Conservation (phyloP, 2,113 vertebrate species). For the Psephotus haematonotus region DNA sequence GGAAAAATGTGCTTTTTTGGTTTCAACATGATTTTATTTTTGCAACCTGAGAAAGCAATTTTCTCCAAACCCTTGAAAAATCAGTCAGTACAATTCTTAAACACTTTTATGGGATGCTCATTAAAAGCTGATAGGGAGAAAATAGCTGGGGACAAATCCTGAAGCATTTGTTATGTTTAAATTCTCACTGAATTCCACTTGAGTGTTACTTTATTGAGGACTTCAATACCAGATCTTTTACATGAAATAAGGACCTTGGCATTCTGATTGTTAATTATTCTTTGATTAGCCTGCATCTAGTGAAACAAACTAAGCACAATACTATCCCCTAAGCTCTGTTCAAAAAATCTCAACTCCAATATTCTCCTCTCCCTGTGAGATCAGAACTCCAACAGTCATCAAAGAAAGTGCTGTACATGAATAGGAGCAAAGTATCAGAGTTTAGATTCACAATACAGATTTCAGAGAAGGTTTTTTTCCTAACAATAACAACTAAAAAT, state of each 20-base stretch:
- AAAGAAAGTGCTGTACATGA: conserved; percentile 43
- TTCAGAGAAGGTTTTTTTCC: not conserved
- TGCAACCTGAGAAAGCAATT: conserved; percentile 24
- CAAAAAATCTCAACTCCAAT: conserved; percentile 46
- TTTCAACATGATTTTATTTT: not conserved
- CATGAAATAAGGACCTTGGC: conserved; percentile 28
- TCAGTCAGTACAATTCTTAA: conserved; percentile 31
- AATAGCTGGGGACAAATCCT: conserved; percentile 21
- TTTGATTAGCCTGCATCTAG: conserved; percentile 50
- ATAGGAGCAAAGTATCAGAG: conserved; percentile 34
- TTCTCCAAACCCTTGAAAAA: conserved; percentile 33
- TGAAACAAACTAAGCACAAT: conserved; percentile 33
- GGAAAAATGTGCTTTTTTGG: not conserved
- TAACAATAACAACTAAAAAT: conserved; percentile 12
- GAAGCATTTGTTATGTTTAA: conserved; percentile 33
- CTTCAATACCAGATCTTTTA: conserved; percentile 48
- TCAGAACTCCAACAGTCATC: conserved; percentile 62
- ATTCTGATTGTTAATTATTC: conserved; percentile 63
- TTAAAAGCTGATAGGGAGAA: conserved; percentile 41
- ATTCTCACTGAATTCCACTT: conserved; percentile 2
- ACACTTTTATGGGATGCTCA: conserved; percentile 45
- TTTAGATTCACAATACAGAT: conserved; percentile 26
- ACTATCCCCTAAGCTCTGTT: conserved; percentile 33
- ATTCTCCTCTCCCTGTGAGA: conserved; percentile 54
- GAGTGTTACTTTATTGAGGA: conserved; percentile 34